Evolutionary conservation across 2,113 vertebrate genomes (phyloP).

Genomic region (Pagrus major): DNA sequence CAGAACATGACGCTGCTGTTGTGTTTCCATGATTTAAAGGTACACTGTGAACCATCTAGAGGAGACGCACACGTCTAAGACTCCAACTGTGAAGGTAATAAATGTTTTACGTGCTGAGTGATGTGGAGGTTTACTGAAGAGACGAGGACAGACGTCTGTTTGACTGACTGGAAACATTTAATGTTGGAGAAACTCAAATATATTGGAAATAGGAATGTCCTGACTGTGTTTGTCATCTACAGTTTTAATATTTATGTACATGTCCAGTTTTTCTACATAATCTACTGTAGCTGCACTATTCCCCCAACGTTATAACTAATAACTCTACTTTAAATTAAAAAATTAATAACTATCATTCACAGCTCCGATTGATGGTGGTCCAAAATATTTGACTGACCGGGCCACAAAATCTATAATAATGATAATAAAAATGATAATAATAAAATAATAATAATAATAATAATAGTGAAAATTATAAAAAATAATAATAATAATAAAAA

Average conservation of each 20-base stretch:
- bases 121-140: not conserved
- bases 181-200: not conserved
- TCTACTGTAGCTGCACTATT: not conserved
- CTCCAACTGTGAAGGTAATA: constrained; percentile 84
- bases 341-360: too few relatives aligned
- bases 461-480: too few relatives aligned
- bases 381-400: too few relatives aligned
- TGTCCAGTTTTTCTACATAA: not conserved
- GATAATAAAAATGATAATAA: too few relatives aligned
- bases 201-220: not conserved
- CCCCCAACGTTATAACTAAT: not conserved
- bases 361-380: too few relatives aligned
- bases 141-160: too few relatives aligned
- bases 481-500: too few relatives aligned
- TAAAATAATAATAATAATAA: too few relatives aligned
- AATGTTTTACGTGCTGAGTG: not conserved
- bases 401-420: too few relatives aligned
- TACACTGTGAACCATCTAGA: constrained; percentile 86
- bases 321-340: not conserved
- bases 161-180: not conserved
- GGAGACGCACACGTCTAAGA: constrained; percentile 87
- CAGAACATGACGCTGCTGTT: not conserved
- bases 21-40: constrained; percentile 77
- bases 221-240: not conserved
- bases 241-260: not conserved